A percentile compares a stretch with the other conserved stretches of the same genome.
Evolutionary conservation across 1,140 invertebrate species (phyloP).

Genomic region (Trypoxylus dichotomus): DNA sequence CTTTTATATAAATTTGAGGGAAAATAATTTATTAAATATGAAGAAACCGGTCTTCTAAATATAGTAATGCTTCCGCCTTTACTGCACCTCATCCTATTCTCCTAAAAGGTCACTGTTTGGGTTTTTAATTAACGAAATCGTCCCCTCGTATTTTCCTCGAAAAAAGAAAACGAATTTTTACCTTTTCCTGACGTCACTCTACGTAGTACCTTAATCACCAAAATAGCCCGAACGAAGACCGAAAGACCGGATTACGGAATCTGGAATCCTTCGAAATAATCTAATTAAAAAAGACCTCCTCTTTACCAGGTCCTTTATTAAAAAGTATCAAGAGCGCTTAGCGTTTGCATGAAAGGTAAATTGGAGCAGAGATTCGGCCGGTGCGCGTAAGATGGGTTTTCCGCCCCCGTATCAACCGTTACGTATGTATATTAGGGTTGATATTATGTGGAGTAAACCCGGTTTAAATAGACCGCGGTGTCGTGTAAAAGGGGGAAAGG

Average conservation of each 20-base stretch:
- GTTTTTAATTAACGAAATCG: too few relatives aligned
- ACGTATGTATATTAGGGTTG: constrained; percentile 4
- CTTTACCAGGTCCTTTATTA: constrained; percentile 3
- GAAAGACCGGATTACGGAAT: not conserved
- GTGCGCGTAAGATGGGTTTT: not conserved
- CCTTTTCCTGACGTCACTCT: too few relatives aligned
- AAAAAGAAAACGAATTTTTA: too few relatives aligned
- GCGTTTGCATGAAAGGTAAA: constrained; percentile 9
- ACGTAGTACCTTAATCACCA: too few relatives aligned
- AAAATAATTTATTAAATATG: too few relatives aligned
- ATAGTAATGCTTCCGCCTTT: too few relatives aligned
- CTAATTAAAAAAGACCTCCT: constrained; percentile 7
- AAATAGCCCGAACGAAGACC: not conserved
- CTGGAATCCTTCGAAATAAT: not conserved
- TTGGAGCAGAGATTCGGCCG: not conserved
- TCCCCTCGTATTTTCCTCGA: too few relatives aligned
- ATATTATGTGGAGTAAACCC: constrained; percentile 10
- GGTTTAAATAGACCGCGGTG: not conserved
- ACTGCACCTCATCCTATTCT: too few relatives aligned
- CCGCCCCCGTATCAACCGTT: not conserved
- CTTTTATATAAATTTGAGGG: too few relatives aligned
- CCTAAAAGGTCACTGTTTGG: too few relatives aligned
- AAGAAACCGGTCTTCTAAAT: too few relatives aligned
- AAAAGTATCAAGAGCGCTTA: constrained; percentile 16
- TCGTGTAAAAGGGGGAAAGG: not conserved